phyloP scores from a whole-genome alignment of 2,113 vertebrate species.

The Sebastes fasciatus region DNA sequence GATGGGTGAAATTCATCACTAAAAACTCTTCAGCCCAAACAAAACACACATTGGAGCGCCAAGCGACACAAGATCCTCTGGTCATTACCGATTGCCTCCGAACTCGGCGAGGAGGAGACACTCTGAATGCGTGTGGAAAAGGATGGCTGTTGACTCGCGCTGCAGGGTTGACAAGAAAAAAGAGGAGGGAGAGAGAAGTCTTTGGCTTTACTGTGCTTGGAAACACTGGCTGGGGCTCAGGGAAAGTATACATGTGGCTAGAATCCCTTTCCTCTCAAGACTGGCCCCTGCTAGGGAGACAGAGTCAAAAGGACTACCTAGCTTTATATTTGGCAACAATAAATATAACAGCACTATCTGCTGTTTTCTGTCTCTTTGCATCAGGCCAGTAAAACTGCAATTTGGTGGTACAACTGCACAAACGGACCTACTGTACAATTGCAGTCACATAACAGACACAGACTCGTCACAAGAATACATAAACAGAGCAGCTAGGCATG shows the following conservation, averaged over 20 bases:
- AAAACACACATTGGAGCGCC: slow-evolving; percentile 63
- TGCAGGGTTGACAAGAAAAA: slow-evolving; percentile 53
- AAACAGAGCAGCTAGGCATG: slow-evolving; percentile 55
- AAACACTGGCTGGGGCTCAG: slow-evolving; percentile 40
- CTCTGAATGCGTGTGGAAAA: slow-evolving; percentile 52
- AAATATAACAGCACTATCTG: slow-evolving; percentile 12
- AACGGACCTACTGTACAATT: slow-evolving; percentile 33
- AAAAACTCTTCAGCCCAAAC: slow-evolving; percentile 63
- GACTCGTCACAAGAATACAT: slow-evolving; percentile 45
- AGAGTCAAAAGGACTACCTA: background rate
- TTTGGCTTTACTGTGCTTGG: slow-evolving; percentile 49
- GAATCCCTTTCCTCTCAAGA: slow-evolving; percentile 17
- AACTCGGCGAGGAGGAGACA: slow-evolving; percentile 49
- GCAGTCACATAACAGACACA: slow-evolving; percentile 46
- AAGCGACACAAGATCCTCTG: slow-evolving; percentile 54
- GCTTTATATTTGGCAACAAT: background rate
- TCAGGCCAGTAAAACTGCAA: slow-evolving; percentile 40
- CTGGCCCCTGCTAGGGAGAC: slow-evolving; percentile 18
- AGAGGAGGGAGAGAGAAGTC: slow-evolving; percentile 30
- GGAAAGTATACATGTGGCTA: slow-evolving; percentile 18
- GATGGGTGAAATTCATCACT: slow-evolving; percentile 79
- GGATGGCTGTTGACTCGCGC: slow-evolving; percentile 63
- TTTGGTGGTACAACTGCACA: slow-evolving; percentile 41
- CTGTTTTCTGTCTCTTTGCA: slow-evolving; percentile 41
- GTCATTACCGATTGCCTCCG: slow-evolving; percentile 64